Evolutionary conservation across 1,140 invertebrate genomes (phyloP).

Genomic region (Heliconius hermathena): DNA sequence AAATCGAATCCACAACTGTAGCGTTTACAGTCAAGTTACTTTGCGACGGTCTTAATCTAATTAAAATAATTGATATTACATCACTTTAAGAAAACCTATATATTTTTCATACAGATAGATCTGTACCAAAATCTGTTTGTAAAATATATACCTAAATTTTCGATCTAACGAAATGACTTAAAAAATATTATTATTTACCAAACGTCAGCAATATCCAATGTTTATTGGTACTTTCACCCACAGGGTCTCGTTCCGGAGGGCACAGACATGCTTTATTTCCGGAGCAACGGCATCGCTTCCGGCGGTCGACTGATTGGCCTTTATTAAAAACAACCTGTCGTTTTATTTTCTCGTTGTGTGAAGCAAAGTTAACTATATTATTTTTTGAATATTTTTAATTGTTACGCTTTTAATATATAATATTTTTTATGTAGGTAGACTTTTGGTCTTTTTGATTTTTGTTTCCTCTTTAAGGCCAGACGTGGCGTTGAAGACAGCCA

Average conservation of each 20-base stretch:
- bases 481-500: too few species aligned
- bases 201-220: conserved; percentile 5
- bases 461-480: too few species aligned
- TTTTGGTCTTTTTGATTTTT: too few species aligned
- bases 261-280: conserved; percentile 11
- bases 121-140: too few species aligned
- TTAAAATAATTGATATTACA: neutral
- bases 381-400: neutral
- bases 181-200: neutral
- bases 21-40: too few species aligned
- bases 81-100: neutral
- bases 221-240: conserved; percentile 12
- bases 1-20: too few species aligned
- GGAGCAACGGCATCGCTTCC: neutral
- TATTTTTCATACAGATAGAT: neutral
- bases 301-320: conserved; percentile 8
- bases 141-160: too few species aligned
- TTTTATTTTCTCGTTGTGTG: neutral
- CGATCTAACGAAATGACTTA: neutral
- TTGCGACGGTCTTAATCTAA: too few species aligned
- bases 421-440: neutral
- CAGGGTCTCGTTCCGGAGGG: conserved; percentile 13
- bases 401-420: neutral
- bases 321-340: neutral
- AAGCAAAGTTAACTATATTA: neutral